Evolutionary conservation across 2,888 invertebrate species (phyloP).

Genomic region (Branchipolynoe longqiensis): DNA sequence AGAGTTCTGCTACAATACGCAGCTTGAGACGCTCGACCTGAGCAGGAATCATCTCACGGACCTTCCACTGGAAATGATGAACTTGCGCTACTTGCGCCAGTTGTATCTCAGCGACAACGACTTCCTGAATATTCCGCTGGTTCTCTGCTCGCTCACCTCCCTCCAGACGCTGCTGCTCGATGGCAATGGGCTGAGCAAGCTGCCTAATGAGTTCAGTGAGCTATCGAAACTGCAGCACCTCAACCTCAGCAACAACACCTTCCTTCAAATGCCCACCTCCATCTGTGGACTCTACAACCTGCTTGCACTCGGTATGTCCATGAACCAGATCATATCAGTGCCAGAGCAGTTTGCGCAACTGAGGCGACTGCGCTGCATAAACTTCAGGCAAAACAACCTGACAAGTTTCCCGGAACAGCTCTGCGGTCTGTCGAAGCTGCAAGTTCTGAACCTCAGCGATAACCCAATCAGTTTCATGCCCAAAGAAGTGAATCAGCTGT

Average conservation of each 20-base stretch:
- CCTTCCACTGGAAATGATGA: constrained; percentile 77
- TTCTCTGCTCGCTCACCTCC: constrained; percentile 71
- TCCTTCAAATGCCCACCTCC: constrained; percentile 72
- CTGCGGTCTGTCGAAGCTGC: constrained; percentile 70
- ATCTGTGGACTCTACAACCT: constrained; percentile 71
- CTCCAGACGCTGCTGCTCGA: constrained; percentile 70
- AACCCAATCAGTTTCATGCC: constrained; percentile 74
- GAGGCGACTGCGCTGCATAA: constrained; percentile 70
- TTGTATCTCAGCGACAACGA: constrained; percentile 75
- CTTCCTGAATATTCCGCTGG: constrained; percentile 73
- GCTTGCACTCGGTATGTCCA: constrained; percentile 69
- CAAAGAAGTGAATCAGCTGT: constrained; percentile 90
- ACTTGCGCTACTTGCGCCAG: constrained; percentile 73
- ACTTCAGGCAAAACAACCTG: constrained; percentile 72
- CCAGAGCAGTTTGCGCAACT: constrained; percentile 73
- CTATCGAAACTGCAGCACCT: constrained; percentile 73
- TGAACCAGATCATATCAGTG: constrained; percentile 71
- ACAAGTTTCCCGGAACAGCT: constrained; percentile 71
- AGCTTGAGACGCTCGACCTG: constrained; percentile 74
- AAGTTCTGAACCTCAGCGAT: constrained; percentile 72
- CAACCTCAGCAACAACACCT: constrained; percentile 73
- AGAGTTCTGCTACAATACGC: constrained; percentile 76
- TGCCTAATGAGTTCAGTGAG: constrained; percentile 75
- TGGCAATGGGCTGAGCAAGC: constrained; percentile 71
- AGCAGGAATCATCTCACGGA: constrained; percentile 73